Evolutionary conservation across 2,797 vertebrate genomes (phyloP).

Genomic region (Coreius guichenoti): DNA sequence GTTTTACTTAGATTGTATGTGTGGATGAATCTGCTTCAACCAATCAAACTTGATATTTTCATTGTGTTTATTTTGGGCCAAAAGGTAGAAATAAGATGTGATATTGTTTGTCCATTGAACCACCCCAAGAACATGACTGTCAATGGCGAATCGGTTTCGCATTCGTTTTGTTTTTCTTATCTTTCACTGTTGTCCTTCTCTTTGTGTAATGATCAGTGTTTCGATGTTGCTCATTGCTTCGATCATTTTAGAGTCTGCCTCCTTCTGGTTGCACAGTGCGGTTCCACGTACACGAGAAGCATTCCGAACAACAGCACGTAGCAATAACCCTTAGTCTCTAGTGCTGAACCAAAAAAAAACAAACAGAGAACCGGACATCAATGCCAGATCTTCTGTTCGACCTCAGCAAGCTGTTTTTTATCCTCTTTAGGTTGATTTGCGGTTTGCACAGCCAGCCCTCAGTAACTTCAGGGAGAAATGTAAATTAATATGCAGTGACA

Average conservation of each 20-base stretch:
- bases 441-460: constrained; percentile 64
- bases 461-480: constrained; percentile 75
- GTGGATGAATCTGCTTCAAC: constrained; percentile 50
- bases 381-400: constrained; percentile 26
- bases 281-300: constrained; percentile 56
- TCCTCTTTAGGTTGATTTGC: constrained; percentile 50
- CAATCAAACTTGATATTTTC: constrained; percentile 46
- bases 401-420: constrained; percentile 36
- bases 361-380: constrained; percentile 30
- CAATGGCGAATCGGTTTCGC: constrained; percentile 22
- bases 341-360: constrained; percentile 71
- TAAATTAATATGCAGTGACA: constrained; percentile 64
- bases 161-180: neutral
- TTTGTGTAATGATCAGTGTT: constrained; percentile 11
- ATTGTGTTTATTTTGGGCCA: constrained; percentile 55
- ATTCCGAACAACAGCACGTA: constrained; percentile 62
- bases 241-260: constrained; percentile 34
- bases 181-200: constrained; percentile 22
- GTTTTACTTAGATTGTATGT: constrained; percentile 27
- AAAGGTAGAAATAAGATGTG: constrained; percentile 48
- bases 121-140: neutral
- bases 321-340: constrained; percentile 62
- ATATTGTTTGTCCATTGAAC: constrained; percentile 23
- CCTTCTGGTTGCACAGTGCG: constrained; percentile 49
- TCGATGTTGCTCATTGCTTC: constrained; percentile 14